Evolutionary conservation across 37 sponge, comb jelly and placozoan genomes (phyloP).

Genomic region (Ianthella basta): DNA sequence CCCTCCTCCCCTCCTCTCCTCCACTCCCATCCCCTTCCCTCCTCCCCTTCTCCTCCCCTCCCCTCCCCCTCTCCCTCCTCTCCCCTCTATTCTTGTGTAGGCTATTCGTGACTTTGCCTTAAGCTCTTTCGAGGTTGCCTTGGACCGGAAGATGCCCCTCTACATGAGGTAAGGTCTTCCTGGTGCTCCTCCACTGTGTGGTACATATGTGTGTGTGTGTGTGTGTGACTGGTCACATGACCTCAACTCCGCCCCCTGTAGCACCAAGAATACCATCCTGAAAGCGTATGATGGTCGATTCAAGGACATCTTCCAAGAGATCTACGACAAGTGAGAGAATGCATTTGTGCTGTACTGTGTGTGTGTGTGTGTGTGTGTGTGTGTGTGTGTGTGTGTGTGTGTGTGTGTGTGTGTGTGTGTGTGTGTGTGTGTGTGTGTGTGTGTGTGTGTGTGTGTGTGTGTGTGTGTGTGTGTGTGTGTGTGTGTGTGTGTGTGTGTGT

Average conservation of each 20-base stretch:
- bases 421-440: conserved; percentile 28
- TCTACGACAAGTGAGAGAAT: conserved; percentile 68
- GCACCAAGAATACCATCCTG: conserved; percentile 96
- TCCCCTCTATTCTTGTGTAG: conserved; percentile 10
- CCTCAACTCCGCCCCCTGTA: not conserved
- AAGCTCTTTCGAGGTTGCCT: conserved; percentile 86
- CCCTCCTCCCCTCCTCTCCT: no score
- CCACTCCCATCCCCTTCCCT: no score
- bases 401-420: conserved; percentile 39
- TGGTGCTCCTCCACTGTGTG: no score
- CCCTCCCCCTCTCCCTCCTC: not conserved
- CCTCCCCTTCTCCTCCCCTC: no score
- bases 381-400: conserved; percentile 44
- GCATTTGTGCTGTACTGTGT: not conserved
- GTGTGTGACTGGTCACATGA: not conserved
- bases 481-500: conserved; percentile 23
- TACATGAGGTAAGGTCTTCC: conserved; percentile 78
- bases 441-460: conserved; percentile 10
- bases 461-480: conserved; percentile 27
- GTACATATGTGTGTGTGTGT: not conserved
- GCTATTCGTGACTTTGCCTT: conserved; percentile 93
- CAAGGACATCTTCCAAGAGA: conserved; percentile 93
- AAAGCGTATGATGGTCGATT: conserved; percentile 93
- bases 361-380: conserved; percentile 24
- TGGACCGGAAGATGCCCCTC: conserved; percentile 85